Evolutionary conservation across 2,888 invertebrate species (phyloP), one percentile per base, ranked within the genome.

Genomic region (Latrodectus elegans): DNA sequence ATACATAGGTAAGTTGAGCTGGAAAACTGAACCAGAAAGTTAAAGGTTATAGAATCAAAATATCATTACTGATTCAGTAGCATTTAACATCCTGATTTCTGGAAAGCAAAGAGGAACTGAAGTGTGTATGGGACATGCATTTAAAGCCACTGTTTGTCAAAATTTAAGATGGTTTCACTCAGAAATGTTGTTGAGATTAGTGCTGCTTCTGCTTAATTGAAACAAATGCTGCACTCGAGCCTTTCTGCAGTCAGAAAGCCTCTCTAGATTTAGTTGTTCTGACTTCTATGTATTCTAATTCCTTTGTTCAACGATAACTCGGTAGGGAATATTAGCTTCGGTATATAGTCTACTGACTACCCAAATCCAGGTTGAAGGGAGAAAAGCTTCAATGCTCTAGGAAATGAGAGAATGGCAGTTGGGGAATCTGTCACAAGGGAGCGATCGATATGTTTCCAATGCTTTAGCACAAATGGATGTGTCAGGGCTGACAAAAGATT

Each of bases 261-360:
- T 76, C 22, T 49, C 22, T 15, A 70, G 38, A 76, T 80, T 75
- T 70, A 70, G 64, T 80, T 70, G 75, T 75, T 76, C 75, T 75
- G 38, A 26, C 51, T 65, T 60, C 51, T 71, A 73, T 79, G 74
- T 68, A 6, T 60, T 71, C 10, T 87, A 87, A 81, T 87, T 77
- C 81, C 77, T 81, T 81, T 87, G 81, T 82, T 81, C 65, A 53
- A 65, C 65, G 85, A 76, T 85, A 85, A 85, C 78, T 80, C 85
- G 81, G 72, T 81, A 0, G 67, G 73, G 71, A 22, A 72, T 76
- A 87, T 87, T 87, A 87, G 73, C 77, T 87, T 87, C 51, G 53
- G 77, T 82, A 82, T 72, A 80, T 70, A 68, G 77, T 77, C 67
- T 76, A 87, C 71, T 87, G 82, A 87, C 73, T 87, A 79, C 79